phyloP scores from a whole-genome alignment of 2,797 vertebrate genomes.

The Mionectes olivaceus region DNA sequence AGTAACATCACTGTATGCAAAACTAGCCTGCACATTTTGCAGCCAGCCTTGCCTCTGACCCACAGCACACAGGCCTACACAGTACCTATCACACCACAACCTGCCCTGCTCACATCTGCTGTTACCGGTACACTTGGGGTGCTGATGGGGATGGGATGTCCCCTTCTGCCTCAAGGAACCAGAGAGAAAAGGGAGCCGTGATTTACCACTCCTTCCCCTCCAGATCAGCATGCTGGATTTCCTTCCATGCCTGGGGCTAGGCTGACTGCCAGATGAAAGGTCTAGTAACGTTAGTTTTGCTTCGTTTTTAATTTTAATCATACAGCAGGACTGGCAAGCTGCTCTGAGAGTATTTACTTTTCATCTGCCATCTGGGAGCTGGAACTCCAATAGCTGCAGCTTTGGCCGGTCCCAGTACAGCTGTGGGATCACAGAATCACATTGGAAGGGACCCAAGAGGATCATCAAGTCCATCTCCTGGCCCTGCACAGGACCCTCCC shows the following conservation, averaged over 20 bases:
- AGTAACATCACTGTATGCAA: not conserved
- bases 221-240: constrained; percentile 16
- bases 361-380: not conserved
- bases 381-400: not conserved
- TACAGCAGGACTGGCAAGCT: constrained; percentile 34
- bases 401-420: not conserved
- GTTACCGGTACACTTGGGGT: not conserved
- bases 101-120: not conserved
- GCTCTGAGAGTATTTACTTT: constrained; percentile 29
- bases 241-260: constrained; percentile 24
- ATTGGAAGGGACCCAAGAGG: not conserved
- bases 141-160: not conserved
- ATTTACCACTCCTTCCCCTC: not conserved
- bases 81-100: not conserved
- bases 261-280: constrained; percentile 29
- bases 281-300: not conserved
- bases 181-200: not conserved
- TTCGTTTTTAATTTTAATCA: constrained; percentile 46
- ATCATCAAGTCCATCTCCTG: not conserved
- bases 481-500: not conserved
- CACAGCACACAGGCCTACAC: not conserved
- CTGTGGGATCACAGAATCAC: not conserved
- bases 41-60: not conserved
- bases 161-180: not conserved
- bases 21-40: not conserved